Conservation (phyloP, 1,140 invertebrate genomes). For the Cepaea nemoralis region DNA sequence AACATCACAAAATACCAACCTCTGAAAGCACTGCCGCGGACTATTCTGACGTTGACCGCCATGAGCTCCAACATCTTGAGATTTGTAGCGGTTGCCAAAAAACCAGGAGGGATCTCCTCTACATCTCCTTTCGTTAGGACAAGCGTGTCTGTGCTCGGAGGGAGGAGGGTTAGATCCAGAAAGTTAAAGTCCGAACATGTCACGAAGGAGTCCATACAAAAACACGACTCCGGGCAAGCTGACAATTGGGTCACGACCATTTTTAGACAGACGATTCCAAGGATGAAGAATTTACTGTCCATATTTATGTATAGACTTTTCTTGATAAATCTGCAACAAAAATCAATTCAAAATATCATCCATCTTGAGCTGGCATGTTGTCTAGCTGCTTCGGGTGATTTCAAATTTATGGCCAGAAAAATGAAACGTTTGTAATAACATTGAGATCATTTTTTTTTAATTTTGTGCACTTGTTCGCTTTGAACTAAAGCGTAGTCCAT, state of each 20-base stretch:
- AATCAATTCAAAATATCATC: not conserved
- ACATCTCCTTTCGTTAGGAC: slow-evolving; percentile 20
- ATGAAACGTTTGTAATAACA: too few species aligned
- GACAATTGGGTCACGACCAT: not conserved
- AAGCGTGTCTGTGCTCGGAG: slow-evolving; percentile 23
- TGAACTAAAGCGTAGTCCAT: too few species aligned
- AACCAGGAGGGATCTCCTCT: slow-evolving; percentile 29
- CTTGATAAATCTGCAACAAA: not conserved
- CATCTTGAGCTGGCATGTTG: too few species aligned
- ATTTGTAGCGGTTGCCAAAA: slow-evolving; percentile 23
- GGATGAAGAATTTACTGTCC: not conserved
- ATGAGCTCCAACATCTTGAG: slow-evolving; percentile 30
- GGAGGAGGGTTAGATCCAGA: slow-evolving; percentile 19
- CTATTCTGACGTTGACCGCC: not conserved
- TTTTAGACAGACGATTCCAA: not conserved
- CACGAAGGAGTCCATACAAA: slow-evolving; percentile 24
- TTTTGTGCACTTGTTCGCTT: too few species aligned
- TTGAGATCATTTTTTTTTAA: too few species aligned
- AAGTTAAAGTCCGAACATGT: slow-evolving; percentile 30
- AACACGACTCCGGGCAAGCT: slow-evolving; percentile 26
- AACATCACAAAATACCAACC: not conserved
- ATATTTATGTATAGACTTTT: not conserved
- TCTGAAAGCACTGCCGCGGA: slow-evolving; percentile 30
- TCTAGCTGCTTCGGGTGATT: too few species aligned
- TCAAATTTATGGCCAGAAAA: too few species aligned